Evolutionary conservation across 2,888 invertebrate species (phyloP).

Genomic region (Polyommatus iphigenia): DNA sequence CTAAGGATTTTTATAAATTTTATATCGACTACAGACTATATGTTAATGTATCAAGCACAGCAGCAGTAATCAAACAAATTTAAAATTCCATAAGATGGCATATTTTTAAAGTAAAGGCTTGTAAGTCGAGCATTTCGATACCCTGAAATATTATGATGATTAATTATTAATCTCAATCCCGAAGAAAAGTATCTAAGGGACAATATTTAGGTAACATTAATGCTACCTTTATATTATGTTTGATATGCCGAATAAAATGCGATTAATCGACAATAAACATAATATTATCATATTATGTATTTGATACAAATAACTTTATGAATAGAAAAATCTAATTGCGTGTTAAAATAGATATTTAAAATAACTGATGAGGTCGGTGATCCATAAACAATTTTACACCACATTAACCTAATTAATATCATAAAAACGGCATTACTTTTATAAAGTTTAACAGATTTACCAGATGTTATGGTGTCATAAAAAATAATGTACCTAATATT

Average conservation of each 20-base stretch:
- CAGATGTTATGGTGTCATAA: no score
- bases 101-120: neutral
- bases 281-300: no score
- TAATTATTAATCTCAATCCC: neutral
- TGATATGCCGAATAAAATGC: neutral
- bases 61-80: neutral
- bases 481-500: neutral
- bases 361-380: no score
- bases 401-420: no score
- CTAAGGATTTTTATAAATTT: neutral
- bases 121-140: neutral
- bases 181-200: neutral
- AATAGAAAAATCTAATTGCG: no score
- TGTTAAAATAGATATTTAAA: no score
- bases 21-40: no score
- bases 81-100: neutral
- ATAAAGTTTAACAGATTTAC: no score
- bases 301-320: no score
- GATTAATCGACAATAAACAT: neutral
- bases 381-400: no score
- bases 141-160: neutral
- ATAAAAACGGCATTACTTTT: no score
- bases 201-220: neutral
- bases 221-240: neutral
- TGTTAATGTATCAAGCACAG: no score